Evolutionary conservation across 1,140 invertebrate species (phyloP), one percentile per base, ranked within the genome.

Genomic region (Ceratoteleas bidentatus): DNA sequence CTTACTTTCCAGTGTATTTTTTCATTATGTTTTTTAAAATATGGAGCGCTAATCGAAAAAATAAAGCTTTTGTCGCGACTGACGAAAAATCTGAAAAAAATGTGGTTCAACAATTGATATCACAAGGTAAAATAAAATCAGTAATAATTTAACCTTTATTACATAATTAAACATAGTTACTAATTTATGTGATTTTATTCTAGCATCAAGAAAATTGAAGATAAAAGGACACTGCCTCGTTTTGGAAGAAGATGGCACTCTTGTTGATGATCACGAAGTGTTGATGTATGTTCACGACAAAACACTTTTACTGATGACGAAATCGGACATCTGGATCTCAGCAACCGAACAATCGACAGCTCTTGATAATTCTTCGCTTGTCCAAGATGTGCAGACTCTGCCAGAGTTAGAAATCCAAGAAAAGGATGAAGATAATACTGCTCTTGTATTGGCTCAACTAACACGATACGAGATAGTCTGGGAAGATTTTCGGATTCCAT

Each of bases 21-120:
- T 33, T 33, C 13, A 24, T 53, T 47, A 60, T 75, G 54, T 45
- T 75, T 75, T 75, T 75, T 45, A 66, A 75, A 75, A 38, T 75
- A 50, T 75, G 72, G 72, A 66, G n/a, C 10, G 61, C 16, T 5
- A 36, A 75, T 75, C 43, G 54, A 0, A 58, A 32, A 43, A 65
- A 34, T 13, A 75, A 75, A 66, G 6, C 72, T 43, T 66, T 65
- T 53, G 45, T 66, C 16, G 47, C 33, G 38, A 66, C 66, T 66
- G 54, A 75, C n/a, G 61, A 75, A 52, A 65, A 60, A 24, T 62
- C 24, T 33, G 6, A 0, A 24, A 1, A 8, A 53, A 62, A 73
- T 62, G 10, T 73, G 3, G 16, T 61, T 1, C 32, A 52, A 53
- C 8, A 61, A 53, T 54, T 73, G 33, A 73, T 73, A 15, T 33